Evolutionary conservation across 64 coral and sea anemone species (phyloP), one percentile per base, ranked within the genome.

Genomic region (Exaiptasia diaphana): DNA sequence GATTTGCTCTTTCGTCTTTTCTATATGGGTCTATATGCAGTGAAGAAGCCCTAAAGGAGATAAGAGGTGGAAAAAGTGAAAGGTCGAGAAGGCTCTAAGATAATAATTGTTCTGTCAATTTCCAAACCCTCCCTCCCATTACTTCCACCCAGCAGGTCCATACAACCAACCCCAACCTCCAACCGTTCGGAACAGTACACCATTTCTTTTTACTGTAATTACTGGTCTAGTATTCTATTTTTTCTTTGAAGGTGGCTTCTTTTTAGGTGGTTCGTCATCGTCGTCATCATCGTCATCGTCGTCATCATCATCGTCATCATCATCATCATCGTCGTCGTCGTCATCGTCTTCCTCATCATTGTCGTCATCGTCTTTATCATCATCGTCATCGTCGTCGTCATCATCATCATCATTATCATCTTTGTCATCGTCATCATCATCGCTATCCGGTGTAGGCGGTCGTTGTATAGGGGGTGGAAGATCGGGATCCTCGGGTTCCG

Each of bases 381-480:
- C 85, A 0, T 92, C 85, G 1, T 97, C 80, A 0, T 97, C 90
- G 5, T 91, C 78, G 7, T 84, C 88, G 8, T 97, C 93, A 35
- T 88, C 79, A 17, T 92, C 84, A 33, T 88, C 83, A 3, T 92
- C 78, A 34, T 73, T 40, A 20, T 80, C 87, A 41, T 70, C 86
- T 14, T 89, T 81, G 14, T 77, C 43, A 46, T 88, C 64, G 11
- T 80, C 85, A 35, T 45, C 76, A 54, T 55, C 52, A 4, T 83
- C 42, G 11, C 62, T 30, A 33, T 59, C 85, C 42, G 86, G 60
- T 26, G 37, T 73, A 3, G 26, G 34, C 12, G 83, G 60, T 53
- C 63, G 46, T 30, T 69, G 50, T 70, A 69, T 67, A 36, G 58
- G 56, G 0, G 76, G 62, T 27, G 62, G 40, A 29, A 75, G 45